Evolutionary conservation across 2,113 vertebrate species (phyloP), one percentile per base, ranked within the genome.

Genomic region (Strix uralensis): DNA sequence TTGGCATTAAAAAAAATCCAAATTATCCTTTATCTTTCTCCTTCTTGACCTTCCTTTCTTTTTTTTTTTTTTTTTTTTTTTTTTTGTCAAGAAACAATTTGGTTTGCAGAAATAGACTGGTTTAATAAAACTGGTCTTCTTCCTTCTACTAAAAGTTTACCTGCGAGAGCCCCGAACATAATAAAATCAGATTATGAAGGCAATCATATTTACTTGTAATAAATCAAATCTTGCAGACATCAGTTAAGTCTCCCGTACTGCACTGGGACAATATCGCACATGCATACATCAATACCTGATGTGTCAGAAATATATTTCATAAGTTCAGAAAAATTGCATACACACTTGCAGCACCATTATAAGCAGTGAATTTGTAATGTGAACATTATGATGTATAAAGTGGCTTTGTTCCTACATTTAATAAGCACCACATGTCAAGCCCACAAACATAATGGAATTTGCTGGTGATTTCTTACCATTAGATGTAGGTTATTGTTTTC

Each of bases 121-220:
- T 99, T 98, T 99, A 99, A 99, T 99, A 99, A 99, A 99, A 98
- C 97, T 98, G 98, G 97, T 98, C 96, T 98, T 98, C 98, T 98
- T 98, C 97, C 95, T 98, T 98, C 98, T 97, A 97, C 98, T 98
- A 98, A 98, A 98, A 98, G 98, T 99, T 99, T 99, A 99, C 99
- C 99, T 98, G 98, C 89, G 99, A 99, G 99, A 99, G 98, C 98
- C 98, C 98, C 98, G 77, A 98, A 99, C 98, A 99, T 99, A 99
- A 99, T 99, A 99, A 99, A 99, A 99, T 99, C 98, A 99, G 99
- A 99, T 99, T 99, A 99, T 98, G 98, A 99, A 98, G 98, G 98
- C 98, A 99, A 99, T 99, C 98, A 98, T 98, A 99, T 99, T 99
- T 99, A 99, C 98, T 99, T 99, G 98, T 98, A 99, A 99, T 99